Percentiles rank a stretch among this genome's conserved stretches.
Conservation (phyloP, 1,140 invertebrate species). For the Contarinia nasturtii region DNA sequence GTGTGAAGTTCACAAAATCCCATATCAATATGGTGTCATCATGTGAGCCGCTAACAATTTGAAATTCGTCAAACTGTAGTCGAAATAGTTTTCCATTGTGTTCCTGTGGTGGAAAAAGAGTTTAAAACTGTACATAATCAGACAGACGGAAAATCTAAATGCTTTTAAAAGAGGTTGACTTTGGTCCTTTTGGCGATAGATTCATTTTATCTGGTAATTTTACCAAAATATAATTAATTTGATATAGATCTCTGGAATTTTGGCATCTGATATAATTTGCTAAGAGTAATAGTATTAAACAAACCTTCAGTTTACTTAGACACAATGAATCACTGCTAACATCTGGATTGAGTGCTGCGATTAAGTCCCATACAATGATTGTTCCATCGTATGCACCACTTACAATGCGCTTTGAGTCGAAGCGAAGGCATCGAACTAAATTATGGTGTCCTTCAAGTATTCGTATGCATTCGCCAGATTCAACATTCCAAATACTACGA, state of each 20-base stretch:
- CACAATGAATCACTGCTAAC: constrained; percentile 82
- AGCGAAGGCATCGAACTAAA: constrained; percentile 89
- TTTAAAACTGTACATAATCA: no score
- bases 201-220: no score
- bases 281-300: no score
- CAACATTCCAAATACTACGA: constrained; percentile 94
- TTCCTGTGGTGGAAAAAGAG: constrained; percentile 51
- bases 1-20: no score
- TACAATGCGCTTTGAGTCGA: constrained; percentile 96
- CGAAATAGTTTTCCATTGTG: constrained; percentile 98
- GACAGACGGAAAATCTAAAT: no score
- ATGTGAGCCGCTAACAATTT: constrained; percentile 98
- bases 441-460: constrained; percentile 99
- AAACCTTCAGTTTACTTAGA: constrained; percentile 82
- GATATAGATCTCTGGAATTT: no score
- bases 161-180: no score
- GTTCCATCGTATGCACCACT: constrained; percentile 99
- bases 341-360: constrained; percentile 88
- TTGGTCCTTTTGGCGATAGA: no score
- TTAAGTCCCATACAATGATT: constrained; percentile 99
- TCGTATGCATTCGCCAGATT: constrained; percentile 90
- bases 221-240: no score
- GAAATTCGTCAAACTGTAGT: constrained; percentile 99
- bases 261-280: no score
- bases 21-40: constrained; percentile 29